Evolutionary conservation across 2,113 vertebrate genomes (phyloP), one percentile per base, ranked within the genome.

Genomic region (Pygoscelis antarcticus): DNA sequence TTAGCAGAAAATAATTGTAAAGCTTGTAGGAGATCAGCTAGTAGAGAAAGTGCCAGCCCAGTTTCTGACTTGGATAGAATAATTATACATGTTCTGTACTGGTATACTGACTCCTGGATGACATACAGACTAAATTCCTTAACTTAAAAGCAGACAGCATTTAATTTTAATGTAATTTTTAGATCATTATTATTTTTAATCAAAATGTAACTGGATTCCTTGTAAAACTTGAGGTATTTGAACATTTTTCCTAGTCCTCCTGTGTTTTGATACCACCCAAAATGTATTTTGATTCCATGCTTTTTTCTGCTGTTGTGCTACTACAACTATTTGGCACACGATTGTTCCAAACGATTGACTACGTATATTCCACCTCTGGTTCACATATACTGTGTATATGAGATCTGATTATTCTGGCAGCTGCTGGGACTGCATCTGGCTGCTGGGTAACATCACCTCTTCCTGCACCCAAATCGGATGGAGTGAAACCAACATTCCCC

Each of bases 391-490:
- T 70, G 30, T 74, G 8, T 80, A 34, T 84, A 57, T 52, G 44
- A 93, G 57, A 87, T 89, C 64, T 8, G 6, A 58, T 89, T 94
- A 79, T 93, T 93, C 75, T 93, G 84, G 87, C 77, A 96, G 74
- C 83, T 84, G 44, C 26, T 93, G 91, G 30, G 77, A 68, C 66
- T 84, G 21, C 32, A 26, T 87, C 29, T 94, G 80, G n/a, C 61
- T 94, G 84, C 94, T 95, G 89, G 60, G 87, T 96, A 96, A 60
- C 65, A 75, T 84, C 89, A 82, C 57, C 23, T 87, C 49, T 91
- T 91, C 74, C 81, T 79, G 23, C 55, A 47, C 66, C 23, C 69
- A 76, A 47, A 79, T 9, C 76, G 34, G 10, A 57, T 93, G 77
- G 69, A 75, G 29, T 68, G 64, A 95, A 94, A 89, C 55, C 74